phyloP scores from a whole-genome alignment of 2,797 vertebrate genomes.

The Xiphophorus birchmanni region DNA sequence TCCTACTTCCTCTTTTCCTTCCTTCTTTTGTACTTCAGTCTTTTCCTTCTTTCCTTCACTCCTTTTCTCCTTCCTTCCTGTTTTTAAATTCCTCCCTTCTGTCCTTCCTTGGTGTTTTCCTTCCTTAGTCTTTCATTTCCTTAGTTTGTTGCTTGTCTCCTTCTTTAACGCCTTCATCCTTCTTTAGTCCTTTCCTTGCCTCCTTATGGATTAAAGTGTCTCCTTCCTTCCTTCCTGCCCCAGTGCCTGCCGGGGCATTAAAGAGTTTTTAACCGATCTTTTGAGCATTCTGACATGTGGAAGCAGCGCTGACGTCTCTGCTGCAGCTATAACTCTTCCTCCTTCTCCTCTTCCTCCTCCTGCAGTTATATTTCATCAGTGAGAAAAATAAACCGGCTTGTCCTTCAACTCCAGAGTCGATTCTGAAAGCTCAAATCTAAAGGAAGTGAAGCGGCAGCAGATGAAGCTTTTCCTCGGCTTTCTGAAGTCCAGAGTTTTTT shows the following conservation, averaged over 20 bases:
- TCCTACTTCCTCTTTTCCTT: not conserved
- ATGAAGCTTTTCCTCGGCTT: not conserved
- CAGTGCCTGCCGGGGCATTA: too few species aligned
- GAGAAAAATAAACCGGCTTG: not conserved
- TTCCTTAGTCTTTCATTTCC: not conserved
- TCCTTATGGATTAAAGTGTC: not conserved
- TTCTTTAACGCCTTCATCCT: too few species aligned
- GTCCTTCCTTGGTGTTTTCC: not conserved
- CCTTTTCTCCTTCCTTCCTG: not conserved
- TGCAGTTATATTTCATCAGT: not conserved
- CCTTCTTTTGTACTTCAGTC: too few species aligned
- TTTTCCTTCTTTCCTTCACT: not conserved
- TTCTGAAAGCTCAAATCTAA: not conserved
- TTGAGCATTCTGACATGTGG: not conserved
- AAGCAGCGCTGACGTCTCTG: not conserved
- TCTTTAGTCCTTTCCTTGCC: not conserved
- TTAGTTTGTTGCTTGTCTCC: not conserved
- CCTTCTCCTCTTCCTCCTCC: too few species aligned
- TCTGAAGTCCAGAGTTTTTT: not conserved
- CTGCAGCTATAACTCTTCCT: not conserved
- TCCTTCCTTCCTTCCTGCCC: not conserved
- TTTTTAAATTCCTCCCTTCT: not conserved
- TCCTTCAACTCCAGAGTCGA: not conserved
- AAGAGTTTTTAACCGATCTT: not conserved
- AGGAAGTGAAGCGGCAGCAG: not conserved